Evolutionary conservation across 2,888 invertebrate species (phyloP).

Genomic region (Drosophila birchii): DNA sequence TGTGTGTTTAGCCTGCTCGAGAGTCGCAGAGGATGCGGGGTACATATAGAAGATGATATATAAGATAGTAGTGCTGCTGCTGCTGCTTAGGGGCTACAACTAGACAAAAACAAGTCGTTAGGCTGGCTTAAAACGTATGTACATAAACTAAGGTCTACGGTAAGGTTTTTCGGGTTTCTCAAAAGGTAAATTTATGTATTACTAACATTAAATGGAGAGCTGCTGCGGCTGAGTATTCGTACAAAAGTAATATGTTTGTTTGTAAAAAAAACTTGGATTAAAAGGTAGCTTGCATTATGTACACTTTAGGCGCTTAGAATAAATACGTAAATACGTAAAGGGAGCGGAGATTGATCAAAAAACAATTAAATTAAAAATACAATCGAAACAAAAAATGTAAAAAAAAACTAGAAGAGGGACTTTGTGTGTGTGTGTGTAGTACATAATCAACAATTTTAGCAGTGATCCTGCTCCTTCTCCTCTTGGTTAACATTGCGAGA

Average conservation of each 20-base stretch:
- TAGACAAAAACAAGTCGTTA: constrained; percentile 31
- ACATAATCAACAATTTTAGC: constrained; percentile 27
- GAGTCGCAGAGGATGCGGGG: constrained; percentile 19
- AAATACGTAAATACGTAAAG: constrained; percentile 26
- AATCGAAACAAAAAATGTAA: constrained; percentile 8
- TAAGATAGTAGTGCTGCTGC: too few relatives aligned
- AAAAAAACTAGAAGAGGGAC: neutral
- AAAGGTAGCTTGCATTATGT: constrained; percentile 16
- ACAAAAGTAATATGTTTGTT: constrained; percentile 18
- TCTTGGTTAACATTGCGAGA: constrained; percentile 13
- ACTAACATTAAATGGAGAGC: constrained; percentile 27
- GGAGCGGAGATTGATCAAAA: constrained; percentile 6
- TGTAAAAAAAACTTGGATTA: constrained; percentile 13
- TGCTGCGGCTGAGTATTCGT: constrained; percentile 56
- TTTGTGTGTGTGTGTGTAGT: constrained; percentile 1
- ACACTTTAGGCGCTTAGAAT: constrained; percentile 15
- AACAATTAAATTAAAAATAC: neutral
- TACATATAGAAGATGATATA: neutral
- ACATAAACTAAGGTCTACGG: constrained; percentile 50
- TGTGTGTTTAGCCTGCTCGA: constrained; percentile 12
- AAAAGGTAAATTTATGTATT: constrained; percentile 16
- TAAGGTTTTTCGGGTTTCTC: constrained; percentile 13
- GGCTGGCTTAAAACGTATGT: constrained; percentile 36
- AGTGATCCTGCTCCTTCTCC: constrained; percentile 6
- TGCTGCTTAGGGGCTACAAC: constrained; percentile 16